Evolutionary conservation across 1,140 invertebrate genomes (phyloP), one percentile per base, ranked within the genome.

Genomic region (Zeugodacus cucurbitae): DNA sequence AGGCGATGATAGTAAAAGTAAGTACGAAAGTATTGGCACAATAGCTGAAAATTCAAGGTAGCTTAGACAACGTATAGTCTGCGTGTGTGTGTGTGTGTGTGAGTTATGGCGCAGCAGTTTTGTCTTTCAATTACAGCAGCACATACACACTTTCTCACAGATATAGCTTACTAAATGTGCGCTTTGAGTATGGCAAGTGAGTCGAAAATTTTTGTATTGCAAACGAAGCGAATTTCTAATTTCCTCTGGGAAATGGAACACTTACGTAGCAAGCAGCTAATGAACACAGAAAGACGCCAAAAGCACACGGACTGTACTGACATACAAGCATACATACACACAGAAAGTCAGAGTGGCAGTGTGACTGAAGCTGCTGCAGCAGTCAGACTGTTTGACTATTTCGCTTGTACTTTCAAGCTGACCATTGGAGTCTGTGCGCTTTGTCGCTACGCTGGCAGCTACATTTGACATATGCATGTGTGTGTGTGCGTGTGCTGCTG

Each of bases 161-260:
- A n/a, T n/a, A n/a, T n/a, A n/a, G n/a, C n/a, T n/a, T n/a, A n/a
- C n/a, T n/a, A n/a, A n/a, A 17, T 17, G 11, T 48, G 11, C 3
- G 10, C n/a, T n/a, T n/a, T 64, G 29, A 17, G 34, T 4, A 7
- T 7, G 6, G 48, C 48, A 41, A 70, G 67, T 22, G 11, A 70
- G 67, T 37, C 20, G 67, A 74, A 74, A 74, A 74, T 74, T 2
- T 37, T 74, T 41, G 34, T 6, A 37, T 8, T 74, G 67, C 67
- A 37, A 74, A 37, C 67, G 67, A 74, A 74, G 67, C 34, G 67
- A 74, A 74, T 74, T 74, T 74, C 67, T 74, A 74, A 74, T 74
- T 74, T 74, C 67, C 67, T 74, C 22, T 74, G 67, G 67, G 67
- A 74, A 74, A 74, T 74, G 67, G 32, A 48, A 44, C 41, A 82